Conservation (phyloP, 2,113 vertebrate genomes). For the Calonectris borealis region DNA sequence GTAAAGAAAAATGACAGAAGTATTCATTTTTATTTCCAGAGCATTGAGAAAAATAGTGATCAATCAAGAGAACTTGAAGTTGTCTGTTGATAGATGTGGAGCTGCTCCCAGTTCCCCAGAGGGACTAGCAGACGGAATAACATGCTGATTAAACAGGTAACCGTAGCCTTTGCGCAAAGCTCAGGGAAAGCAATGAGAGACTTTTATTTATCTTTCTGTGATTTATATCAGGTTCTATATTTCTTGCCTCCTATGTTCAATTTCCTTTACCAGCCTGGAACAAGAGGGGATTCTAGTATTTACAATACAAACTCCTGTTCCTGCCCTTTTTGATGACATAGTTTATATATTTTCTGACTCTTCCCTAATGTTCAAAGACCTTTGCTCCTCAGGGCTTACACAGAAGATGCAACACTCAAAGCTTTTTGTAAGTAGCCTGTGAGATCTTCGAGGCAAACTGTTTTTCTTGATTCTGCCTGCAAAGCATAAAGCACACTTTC, state of each 20-base stretch:
- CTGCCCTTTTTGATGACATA: background rate
- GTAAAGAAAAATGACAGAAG: background rate
- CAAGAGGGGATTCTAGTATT: background rate
- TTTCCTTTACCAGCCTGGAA: background rate
- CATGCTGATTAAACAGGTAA: background rate
- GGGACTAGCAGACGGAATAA: background rate
- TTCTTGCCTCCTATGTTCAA: background rate
- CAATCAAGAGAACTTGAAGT: background rate
- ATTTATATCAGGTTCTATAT: background rate
- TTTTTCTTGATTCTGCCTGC: constrained; percentile 11
- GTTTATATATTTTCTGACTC: constrained; percentile 30
- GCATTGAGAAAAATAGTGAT: background rate
- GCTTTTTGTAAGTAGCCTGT: background rate
- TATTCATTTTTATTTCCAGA: background rate
- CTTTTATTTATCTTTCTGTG: background rate
- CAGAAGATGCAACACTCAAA: background rate
- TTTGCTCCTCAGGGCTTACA: background rate
- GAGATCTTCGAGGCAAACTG: background rate
- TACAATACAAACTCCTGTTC: background rate
- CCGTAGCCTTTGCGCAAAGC: background rate
- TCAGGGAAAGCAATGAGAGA: background rate
- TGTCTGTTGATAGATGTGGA: background rate
- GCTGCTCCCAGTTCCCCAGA: background rate
- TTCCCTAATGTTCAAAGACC: background rate
- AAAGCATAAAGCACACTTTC: background rate